Percentiles rank a stretch among this genome's conserved stretches.
Conservation (phyloP, 2,888 invertebrate species). For the Andrena flavipes region DNA sequence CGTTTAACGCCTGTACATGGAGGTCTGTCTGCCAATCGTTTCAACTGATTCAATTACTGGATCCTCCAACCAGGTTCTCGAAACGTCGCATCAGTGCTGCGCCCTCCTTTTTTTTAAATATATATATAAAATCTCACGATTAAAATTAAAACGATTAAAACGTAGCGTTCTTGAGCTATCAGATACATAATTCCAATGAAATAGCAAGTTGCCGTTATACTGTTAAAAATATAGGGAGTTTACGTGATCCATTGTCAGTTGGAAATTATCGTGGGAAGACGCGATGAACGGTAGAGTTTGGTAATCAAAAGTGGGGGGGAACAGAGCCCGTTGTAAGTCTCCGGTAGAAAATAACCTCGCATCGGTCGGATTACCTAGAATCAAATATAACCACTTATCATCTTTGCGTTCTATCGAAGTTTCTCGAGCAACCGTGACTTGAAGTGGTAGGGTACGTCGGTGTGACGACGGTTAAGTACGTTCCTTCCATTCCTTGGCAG, state of each 20-base stretch:
- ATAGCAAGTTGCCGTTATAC: neutral
- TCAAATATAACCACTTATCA: constrained; percentile 25
- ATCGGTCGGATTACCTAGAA: neutral
- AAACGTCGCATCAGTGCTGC: neutral
- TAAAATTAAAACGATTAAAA: neutral
- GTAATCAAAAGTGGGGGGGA: neutral
- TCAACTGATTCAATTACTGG: neutral
- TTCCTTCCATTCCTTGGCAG: constrained; percentile 16
- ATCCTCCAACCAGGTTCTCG: neutral
- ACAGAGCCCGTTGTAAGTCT: neutral
- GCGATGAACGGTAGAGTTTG: neutral
- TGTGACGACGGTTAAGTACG: constrained; percentile 60
- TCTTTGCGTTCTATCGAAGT: neutral
- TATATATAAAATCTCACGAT: neutral
- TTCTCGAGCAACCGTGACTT: neutral
- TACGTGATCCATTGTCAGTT: neutral
- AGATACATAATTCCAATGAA: neutral
- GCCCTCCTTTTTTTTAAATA: too few species aligned
- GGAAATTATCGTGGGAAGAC: neutral
- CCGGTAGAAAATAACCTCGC: neutral
- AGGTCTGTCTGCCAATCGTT: neutral
- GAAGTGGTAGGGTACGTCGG: constrained; percentile 14
- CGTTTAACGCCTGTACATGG: constrained; percentile 5
- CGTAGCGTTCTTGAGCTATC: neutral
- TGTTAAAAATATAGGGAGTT: too few species aligned